Conservation (phyloP, 2,797 vertebrate species). For the Tamandua tetradactyla region DNA sequence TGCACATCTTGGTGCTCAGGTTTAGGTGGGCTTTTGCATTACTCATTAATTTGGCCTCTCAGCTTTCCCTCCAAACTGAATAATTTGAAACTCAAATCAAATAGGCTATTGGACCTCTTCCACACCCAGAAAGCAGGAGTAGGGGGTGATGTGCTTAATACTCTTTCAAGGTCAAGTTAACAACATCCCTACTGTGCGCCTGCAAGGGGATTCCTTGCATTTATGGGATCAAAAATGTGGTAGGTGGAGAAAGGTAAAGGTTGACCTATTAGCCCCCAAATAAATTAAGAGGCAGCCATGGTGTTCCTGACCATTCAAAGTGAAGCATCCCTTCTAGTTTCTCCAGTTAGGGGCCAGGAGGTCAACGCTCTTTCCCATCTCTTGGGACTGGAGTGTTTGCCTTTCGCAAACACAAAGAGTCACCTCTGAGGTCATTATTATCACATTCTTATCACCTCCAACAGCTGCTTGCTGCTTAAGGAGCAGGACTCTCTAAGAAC, state of each 20-base stretch:
- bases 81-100: background rate
- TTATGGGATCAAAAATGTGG: background rate
- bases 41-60: background rate
- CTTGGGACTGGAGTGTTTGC: constrained; percentile 50
- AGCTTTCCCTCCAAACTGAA: background rate
- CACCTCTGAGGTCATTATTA: constrained; percentile 14
- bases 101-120: background rate
- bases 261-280: background rate
- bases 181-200: background rate
- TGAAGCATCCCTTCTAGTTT: constrained; percentile 1
- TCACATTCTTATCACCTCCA: constrained; percentile 44
- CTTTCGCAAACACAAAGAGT: constrained; percentile 51
- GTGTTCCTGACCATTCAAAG: background rate
- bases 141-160: background rate
- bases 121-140: background rate
- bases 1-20: background rate
- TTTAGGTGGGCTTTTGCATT: background rate
- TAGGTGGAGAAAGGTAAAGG: background rate
- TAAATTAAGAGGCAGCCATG: background rate
- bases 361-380: background rate
- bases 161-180: background rate
- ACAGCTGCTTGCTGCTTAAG: constrained; percentile 26
- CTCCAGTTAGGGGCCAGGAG: background rate
- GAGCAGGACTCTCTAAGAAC: background rate
- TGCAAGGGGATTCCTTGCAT: background rate